phyloP scores from a whole-genome alignment of 1,140 invertebrate genomes.

The Papilio polyxenes region DNA sequence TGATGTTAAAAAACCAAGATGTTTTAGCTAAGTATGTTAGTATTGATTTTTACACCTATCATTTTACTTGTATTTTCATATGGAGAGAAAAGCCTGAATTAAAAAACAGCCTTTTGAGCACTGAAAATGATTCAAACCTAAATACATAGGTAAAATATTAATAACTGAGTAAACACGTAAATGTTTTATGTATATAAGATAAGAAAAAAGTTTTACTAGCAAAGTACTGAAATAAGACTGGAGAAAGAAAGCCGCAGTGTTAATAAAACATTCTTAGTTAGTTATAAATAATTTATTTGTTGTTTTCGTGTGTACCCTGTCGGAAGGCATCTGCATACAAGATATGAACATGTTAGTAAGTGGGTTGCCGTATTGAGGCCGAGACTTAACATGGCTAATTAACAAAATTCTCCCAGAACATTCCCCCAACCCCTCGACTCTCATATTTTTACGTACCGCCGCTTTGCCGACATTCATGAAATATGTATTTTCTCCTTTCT shows the following conservation, averaged over 20 bases:
- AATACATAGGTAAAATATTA: neutral
- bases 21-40: neutral
- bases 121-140: neutral
- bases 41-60: neutral
- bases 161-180: too few species aligned
- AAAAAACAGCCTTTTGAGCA: neutral
- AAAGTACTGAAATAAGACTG: neutral
- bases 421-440: conserved; percentile 25
- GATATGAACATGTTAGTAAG: conserved; percentile 24
- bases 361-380: conserved; percentile 21
- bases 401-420: conserved; percentile 34
- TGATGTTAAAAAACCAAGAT: neutral
- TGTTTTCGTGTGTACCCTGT: neutral
- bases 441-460: conserved; percentile 27
- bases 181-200: neutral
- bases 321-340: conserved; percentile 11
- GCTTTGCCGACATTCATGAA: conserved; percentile 28
- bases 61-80: neutral
- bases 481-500: conserved; percentile 27
- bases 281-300: neutral
- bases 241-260: neutral
- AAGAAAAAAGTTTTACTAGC: neutral
- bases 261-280: neutral
- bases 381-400: conserved; percentile 36
- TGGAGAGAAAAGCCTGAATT: neutral